These are phyloP conservation scores for Podotricha telesiphe DNA, from an alignment of 2,888 invertebrate genomes.

Conservation along the genomic window DNA sequence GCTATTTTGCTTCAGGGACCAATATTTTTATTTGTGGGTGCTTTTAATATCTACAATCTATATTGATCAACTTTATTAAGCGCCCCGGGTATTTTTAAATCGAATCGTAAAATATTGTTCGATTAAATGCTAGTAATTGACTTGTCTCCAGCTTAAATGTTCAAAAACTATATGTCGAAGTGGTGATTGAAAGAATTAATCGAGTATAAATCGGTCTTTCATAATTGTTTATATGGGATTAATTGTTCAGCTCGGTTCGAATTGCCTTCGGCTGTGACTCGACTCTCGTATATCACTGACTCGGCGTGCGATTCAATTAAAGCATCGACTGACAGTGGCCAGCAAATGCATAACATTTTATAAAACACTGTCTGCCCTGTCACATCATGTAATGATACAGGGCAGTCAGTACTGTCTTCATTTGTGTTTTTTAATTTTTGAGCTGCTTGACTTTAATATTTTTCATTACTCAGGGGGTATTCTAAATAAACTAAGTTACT, in stretches of 20 bases:
- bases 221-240: slow-evolving; percentile 40
- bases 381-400: slow-evolving; percentile 46
- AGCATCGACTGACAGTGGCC: slow-evolving; percentile 63
- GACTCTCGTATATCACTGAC: slow-evolving; percentile 67
- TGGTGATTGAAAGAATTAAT: slow-evolving; percentile 64
- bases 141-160: slow-evolving; percentile 55
- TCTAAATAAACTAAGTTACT: too few species aligned
- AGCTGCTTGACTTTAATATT: slow-evolving; percentile 11
- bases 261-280: slow-evolving; percentile 53
- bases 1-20: slow-evolving; percentile 42
- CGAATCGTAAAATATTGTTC: slow-evolving; percentile 62
- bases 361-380: slow-evolving; percentile 43
- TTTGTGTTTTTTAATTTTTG: slow-evolving; percentile 36
- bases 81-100: slow-evolving; percentile 65
- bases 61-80: slow-evolving; percentile 49
- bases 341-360: slow-evolving; percentile 55
- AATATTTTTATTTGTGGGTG: slow-evolving; percentile 43
- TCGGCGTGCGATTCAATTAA: slow-evolving; percentile 76
- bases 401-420: slow-evolving; percentile 48
- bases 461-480: not conserved
- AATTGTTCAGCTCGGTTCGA: slow-evolving; percentile 49
- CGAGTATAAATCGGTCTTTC: slow-evolving; percentile 64
- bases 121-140: slow-evolving; percentile 56
- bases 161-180: slow-evolving; percentile 54
- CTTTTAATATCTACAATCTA: slow-evolving; percentile 60